Conservation (phyloP, 2,888 invertebrate genomes). For the Psylliodes chrysocephalus region DNA sequence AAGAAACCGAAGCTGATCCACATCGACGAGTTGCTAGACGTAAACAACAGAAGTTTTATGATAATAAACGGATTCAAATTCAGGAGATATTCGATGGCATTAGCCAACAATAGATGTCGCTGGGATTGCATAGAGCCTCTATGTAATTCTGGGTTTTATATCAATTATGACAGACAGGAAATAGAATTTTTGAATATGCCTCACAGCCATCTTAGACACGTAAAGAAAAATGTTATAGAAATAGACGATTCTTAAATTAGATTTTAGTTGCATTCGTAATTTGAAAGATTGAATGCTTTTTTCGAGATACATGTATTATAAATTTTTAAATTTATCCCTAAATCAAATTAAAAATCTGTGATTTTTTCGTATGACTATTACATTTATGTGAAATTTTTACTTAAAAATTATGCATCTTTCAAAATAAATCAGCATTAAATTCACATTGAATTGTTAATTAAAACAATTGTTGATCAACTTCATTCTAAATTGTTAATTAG, state of each 20-base stretch:
- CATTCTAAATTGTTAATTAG: no score
- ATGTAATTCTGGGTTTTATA: not conserved
- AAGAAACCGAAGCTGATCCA: not conserved
- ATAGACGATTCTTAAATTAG: not conserved
- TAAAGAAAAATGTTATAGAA: not conserved
- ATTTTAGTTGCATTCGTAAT: no score
- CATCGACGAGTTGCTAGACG: constrained; percentile 2
- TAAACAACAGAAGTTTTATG: not conserved
- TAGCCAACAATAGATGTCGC: not conserved
- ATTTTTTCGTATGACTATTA: no score
- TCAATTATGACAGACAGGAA: not conserved
- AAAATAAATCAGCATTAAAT: no score
- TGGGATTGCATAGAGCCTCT: not conserved
- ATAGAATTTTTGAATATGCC: not conserved
- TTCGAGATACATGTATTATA: no score
- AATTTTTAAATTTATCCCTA: no score
- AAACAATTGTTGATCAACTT: no score
- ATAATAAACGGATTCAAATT: not conserved
- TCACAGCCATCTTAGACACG: not conserved
- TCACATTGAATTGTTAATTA: no score
- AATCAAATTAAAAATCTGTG: no score
- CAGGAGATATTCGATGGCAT: not conserved
- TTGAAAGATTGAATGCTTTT: no score
- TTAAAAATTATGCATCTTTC: no score
- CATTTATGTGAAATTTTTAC: no score